Base-by-base conservation (phyloP, 2,113 vertebrate genomes). In the Lepisosteus osseus region DNA sequence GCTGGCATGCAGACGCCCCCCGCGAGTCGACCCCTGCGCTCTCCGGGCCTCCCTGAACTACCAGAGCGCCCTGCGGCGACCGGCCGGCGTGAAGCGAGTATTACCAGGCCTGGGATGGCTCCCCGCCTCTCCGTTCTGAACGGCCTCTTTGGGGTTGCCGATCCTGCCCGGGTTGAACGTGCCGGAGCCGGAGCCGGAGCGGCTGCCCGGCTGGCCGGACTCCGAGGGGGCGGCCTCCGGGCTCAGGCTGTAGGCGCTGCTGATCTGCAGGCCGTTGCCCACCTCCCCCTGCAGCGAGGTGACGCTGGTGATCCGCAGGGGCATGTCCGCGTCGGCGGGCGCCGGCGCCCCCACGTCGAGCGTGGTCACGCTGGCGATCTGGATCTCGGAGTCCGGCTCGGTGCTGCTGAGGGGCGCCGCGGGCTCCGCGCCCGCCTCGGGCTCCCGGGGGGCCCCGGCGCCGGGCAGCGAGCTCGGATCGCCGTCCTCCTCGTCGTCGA, bases 271-370 rank as follows among this genome's bases (percentile, higher is more conserved):
- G 79, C 96, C 95, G 13, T 96, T 98, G 82, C 95, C 92, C 72
- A 94, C 87, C 67, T 92, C 92, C 79, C 90, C 89, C 86, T 97
- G 97, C 84, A 99, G 90, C 29, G 97, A 99, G 0, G 95, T 99
- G 82, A 99, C 97, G 65, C 95, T 95, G 74, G 96, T 98, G 82
- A 99, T 98, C 94, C 96, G 95, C 89, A 99, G 90, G 90, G 95
- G 95, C 91, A 97, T 94, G 87, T 98, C 95, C 40, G 75, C 75
- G 9, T 51, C 47, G 47, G 9, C 82, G 85, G 67, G 79, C 80
- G 3, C 94, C 91, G 68, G 79, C 67, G 69, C 51, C 14, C 45
- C 8, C n/a, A 77, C 87, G 79, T 96, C 96, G 88, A 99, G 89
- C 0, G 97, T 99, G 77, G 97, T 98, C 85, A 99, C 97, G 80